Conservation (phyloP, 2,797 vertebrate genomes). For the Characodon lateralis region DNA sequence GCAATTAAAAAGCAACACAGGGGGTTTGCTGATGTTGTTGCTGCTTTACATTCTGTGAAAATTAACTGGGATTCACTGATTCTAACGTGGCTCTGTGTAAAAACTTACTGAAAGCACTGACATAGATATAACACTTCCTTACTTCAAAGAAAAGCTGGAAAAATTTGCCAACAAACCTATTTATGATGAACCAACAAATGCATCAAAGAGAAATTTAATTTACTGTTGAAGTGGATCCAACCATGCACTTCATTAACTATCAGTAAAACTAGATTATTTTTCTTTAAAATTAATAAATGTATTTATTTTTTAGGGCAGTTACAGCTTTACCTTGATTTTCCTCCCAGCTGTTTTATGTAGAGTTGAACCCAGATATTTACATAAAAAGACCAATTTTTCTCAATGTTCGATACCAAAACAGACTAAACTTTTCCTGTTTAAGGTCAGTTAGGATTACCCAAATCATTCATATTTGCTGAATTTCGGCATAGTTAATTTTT, state of each 20-base stretch:
- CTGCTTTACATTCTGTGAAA: constrained; percentile 7
- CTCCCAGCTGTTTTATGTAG: neutral
- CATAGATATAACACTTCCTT: neutral
- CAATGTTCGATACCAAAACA: neutral
- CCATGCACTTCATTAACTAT: neutral
- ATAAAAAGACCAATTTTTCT: neutral
- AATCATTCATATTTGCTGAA: neutral
- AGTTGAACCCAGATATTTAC: neutral
- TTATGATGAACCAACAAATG: neutral
- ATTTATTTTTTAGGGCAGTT: neutral
- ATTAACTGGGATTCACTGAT: neutral
- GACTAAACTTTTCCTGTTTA: neutral
- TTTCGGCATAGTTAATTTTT: too few relatives aligned
- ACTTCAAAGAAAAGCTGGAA: constrained; percentile 11
- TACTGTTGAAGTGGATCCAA: neutral
- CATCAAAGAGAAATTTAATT: constrained; percentile 1
- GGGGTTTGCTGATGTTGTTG: constrained; percentile 1
- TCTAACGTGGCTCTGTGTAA: neutral
- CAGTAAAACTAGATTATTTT: neutral
- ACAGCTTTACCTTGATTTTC: constrained; percentile 2
- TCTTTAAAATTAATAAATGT: neutral
- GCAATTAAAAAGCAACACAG: constrained; percentile 8
- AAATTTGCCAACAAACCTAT: neutral
- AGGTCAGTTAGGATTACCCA: neutral
- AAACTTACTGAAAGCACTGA: neutral